These are phyloP conservation scores for Corythornis leucogaster DNA, from an alignment of 2,797 vertebrate species.

Conservation along the genomic window DNA sequence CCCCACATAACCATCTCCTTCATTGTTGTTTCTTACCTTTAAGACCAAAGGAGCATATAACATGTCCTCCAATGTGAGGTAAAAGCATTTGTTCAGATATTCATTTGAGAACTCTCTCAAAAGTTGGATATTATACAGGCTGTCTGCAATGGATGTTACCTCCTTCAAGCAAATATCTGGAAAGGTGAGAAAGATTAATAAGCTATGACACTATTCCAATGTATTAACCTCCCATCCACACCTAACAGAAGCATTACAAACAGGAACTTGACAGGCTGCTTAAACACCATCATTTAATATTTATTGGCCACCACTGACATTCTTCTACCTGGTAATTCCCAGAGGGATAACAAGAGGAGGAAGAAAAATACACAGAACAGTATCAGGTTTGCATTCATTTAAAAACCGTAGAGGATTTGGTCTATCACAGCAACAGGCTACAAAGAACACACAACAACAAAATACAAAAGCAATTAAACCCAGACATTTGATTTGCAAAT, in stretches of 20 bases:
- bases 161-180: constrained; percentile 97
- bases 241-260: neutral
- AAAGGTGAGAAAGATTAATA: neutral
- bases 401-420: neutral
- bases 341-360: neutral
- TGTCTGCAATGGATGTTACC: constrained; percentile 93
- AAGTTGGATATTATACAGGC: constrained; percentile 95
- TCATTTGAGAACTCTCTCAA: constrained; percentile 92
- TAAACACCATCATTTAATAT: neutral
- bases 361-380: neutral
- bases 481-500: neutral
- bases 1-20: fast-evolving
- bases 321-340: neutral
- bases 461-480: neutral
- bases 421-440: neutral
- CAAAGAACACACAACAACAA: neutral
- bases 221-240: neutral
- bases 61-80: constrained; percentile 95
- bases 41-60: constrained; percentile 92
- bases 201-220: neutral
- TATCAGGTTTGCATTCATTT: neutral
- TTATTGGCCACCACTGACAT: neutral
- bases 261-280: neutral
- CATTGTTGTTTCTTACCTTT: constrained; percentile 81
- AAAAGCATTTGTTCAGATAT: constrained; percentile 94